Percentiles rank a stretch among this genome's conserved stretches.
These are phyloP conservation scores for Drosophila simulans DNA, from an alignment of 1,140 invertebrate genomes.

Conservation along the genomic window DNA sequence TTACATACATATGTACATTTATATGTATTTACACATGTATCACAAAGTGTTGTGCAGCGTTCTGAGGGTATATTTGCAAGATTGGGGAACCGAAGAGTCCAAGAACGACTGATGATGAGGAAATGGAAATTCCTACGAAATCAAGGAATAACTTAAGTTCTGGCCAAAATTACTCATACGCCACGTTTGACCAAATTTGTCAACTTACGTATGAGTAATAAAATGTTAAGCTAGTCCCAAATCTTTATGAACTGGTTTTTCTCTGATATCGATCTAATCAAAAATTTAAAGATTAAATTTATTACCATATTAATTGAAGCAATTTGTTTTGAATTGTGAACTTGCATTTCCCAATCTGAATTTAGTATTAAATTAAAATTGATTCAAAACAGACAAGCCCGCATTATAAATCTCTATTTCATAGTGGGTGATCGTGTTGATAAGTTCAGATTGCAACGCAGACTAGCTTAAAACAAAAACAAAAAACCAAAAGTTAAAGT, in stretches of 20 bases:
- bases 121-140: slow-evolving; percentile 23
- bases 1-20: not conserved
- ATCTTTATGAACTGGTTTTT: not conserved
- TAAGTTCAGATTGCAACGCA: not conserved
- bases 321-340: not conserved
- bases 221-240: not conserved
- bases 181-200: slow-evolving; percentile 5
- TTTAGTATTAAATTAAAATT: not conserved
- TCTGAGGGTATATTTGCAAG: slow-evolving; percentile 57
- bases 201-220: slow-evolving; percentile 37
- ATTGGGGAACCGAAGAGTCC: slow-evolving; percentile 22
- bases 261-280: not conserved
- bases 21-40: slow-evolving; percentile 1
- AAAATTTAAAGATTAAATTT: too few species aligned
- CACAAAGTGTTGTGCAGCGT: slow-evolving; percentile 26
- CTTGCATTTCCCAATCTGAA: not conserved
- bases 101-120: slow-evolving; percentile 19
- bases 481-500: slow-evolving; percentile 18
- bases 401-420: slow-evolving; percentile 31
- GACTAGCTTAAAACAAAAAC: slow-evolving; percentile 48
- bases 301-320: too few species aligned
- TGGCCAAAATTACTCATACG: slow-evolving; percentile 15
- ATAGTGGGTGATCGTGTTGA: not conserved
- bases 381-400: slow-evolving; percentile 2
- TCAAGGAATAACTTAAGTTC: slow-evolving; percentile 5